These are phyloP conservation scores for Balaenoptera acutorostrata DNA, from an alignment of 2,113 vertebrate genomes.

Conservation along the genomic window DNA sequence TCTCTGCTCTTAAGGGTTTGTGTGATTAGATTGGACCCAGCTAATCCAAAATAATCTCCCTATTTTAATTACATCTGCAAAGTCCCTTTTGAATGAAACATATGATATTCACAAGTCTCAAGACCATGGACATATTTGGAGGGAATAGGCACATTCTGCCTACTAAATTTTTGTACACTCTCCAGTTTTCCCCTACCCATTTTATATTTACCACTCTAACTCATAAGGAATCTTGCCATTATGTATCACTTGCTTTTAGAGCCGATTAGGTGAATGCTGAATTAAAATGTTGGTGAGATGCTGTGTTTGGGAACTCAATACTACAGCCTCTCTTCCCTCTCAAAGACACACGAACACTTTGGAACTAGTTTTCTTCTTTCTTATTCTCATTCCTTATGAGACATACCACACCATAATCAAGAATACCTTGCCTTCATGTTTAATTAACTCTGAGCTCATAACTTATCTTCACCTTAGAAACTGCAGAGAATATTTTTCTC, in stretches of 20 bases:
- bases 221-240: background rate
- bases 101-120: background rate
- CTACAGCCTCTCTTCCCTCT: background rate
- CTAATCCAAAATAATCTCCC: background rate
- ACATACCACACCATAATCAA: background rate
- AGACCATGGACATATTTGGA: background rate
- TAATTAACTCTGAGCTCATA: conserved; percentile 52
- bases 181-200: background rate
- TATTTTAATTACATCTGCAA: background rate
- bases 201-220: background rate
- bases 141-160: background rate
- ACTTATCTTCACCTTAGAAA: conserved; percentile 19
- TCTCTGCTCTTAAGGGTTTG: background rate
- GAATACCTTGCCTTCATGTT: background rate
- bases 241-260: background rate
- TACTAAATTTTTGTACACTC: background rate
- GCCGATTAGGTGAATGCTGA: background rate
- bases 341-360: background rate
- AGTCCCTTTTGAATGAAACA: background rate
- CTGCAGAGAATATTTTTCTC: background rate
- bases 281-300: background rate
- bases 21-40: background rate
- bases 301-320: background rate
- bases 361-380: background rate
- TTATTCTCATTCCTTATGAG: background rate